Conservation (phyloP, 2,113 vertebrate genomes). For the Brachypteracias leptosomus region DNA sequence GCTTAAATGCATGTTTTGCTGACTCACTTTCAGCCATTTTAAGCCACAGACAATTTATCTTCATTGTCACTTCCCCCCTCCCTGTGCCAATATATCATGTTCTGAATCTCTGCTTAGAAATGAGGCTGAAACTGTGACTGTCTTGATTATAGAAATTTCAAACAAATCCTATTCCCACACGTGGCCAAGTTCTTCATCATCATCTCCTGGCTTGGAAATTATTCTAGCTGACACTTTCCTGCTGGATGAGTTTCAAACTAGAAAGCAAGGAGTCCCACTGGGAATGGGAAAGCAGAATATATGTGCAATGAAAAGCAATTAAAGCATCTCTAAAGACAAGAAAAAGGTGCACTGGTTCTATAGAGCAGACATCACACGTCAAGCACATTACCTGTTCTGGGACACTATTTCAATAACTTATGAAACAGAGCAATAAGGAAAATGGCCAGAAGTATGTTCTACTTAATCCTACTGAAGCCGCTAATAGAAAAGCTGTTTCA, state of each 20-base stretch:
- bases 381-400: not conserved
- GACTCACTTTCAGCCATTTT: constrained; percentile 57
- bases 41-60: constrained; percentile 22
- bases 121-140: not conserved
- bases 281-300: not conserved
- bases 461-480: not conserved
- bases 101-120: not conserved
- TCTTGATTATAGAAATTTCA: not conserved
- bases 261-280: not conserved
- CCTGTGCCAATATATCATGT: fast-evolving
- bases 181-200: not conserved
- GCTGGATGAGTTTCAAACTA: not conserved
- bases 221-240: not conserved
- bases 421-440: not conserved
- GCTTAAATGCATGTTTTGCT: constrained; percentile 34
- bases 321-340: not conserved
- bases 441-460: not conserved
- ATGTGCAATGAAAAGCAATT: constrained; percentile 1
- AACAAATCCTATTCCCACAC: not conserved
- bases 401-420: constrained; percentile 4
- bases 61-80: not conserved
- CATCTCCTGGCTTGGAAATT: not conserved
- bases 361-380: not conserved
- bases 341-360: not conserved
- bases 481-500: not conserved